Base-by-base conservation (phyloP, 2,113 vertebrate genomes). In the Syngnathus floridae region DNA sequence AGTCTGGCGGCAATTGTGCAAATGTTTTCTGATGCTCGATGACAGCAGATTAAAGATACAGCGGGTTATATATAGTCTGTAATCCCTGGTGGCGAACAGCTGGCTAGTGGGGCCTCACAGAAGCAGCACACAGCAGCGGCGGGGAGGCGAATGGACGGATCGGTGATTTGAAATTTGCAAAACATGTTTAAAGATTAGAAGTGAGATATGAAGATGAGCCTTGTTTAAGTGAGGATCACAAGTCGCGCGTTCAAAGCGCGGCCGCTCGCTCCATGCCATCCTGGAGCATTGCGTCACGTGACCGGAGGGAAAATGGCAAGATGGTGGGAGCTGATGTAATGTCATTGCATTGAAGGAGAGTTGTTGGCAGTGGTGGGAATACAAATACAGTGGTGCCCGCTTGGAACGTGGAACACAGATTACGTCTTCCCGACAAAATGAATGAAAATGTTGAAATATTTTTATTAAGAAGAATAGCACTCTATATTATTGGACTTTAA, bases 41-140 rank as follows among this genome's bases (percentile, higher is more conserved):
- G 74, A 82, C 73, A 37, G 69, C 66, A 87, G 83, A 87, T 86
- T 81, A 86, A 84, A 84, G 84, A 84, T 76, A 80, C 82, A 75
- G 74, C 16, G 19, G 5, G 70, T 78, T 88, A 84, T 82, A 80
- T 81, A 87, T 86, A 86, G 79, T 74, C 58, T 65, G 41, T 84
- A 83, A 85, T 86, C 86, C 76, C 73, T 69, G n/a, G 55, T 52
- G 71, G 63, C 62, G 55, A 46, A 58, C 48, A 72, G 62, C 62
- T 67, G 56, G 73, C 62, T 22, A n/a, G 41, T 49, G 17, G 36
- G 78, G 48, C 12, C 19, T 60, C 36, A 13, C 9, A 21, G 19
- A 49, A 14, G 66, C 67, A 61, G 78, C 63, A 74, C 26, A 62
- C 73, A 48, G 62, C 40, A 52, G 71, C 61, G 49, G 65, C 41